A percentile compares a stretch with the other conserved stretches of the same genome.
Conservation (phyloP, 1,140 invertebrate species). For the Dendroctonus valens region DNA sequence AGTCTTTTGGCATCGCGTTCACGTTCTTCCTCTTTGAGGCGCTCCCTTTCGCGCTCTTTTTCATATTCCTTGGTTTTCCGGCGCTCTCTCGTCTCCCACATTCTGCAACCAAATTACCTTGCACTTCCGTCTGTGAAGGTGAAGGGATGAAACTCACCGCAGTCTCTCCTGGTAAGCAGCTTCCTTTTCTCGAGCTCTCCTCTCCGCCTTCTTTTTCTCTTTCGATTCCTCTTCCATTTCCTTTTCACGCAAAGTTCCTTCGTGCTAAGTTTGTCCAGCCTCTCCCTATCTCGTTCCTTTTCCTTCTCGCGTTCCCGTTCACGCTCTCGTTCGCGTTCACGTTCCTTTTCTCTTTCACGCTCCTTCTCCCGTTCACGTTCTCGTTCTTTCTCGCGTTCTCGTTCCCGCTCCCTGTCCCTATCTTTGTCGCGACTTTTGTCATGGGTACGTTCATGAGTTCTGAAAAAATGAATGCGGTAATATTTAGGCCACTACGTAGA, state of each 20-base stretch:
- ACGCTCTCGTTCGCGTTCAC: constrained; percentile 52
- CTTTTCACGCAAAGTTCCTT: constrained; percentile 71
- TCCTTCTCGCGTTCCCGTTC: constrained; percentile 57
- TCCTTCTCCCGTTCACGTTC: constrained; percentile 51
- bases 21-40: constrained; percentile 78
- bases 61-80: constrained; percentile 92
- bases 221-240: constrained; percentile 89
- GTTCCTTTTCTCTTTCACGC: constrained; percentile 52
- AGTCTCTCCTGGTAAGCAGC: constrained; percentile 85
- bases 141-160: constrained; percentile 26
- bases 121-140: no score
- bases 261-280: constrained; percentile 56
- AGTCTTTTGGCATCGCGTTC: constrained; percentile 88
- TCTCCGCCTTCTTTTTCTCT: constrained; percentile 86
- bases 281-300: constrained; percentile 53
- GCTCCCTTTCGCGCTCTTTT: constrained; percentile 83
- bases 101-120: constrained; percentile 51
- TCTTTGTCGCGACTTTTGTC: constrained; percentile 42
- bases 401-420: constrained; percentile 47
- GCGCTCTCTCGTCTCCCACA: constrained; percentile 92
- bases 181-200: constrained; percentile 90
- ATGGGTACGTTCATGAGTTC: constrained; percentile 26
- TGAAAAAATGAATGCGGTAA: constrained; percentile 4
- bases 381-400: constrained; percentile 51
- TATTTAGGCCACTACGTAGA: background rate